These are phyloP conservation scores for Camponotus vicinus DNA, from an alignment of 1,140 invertebrate species.

Conservation along the genomic window DNA sequence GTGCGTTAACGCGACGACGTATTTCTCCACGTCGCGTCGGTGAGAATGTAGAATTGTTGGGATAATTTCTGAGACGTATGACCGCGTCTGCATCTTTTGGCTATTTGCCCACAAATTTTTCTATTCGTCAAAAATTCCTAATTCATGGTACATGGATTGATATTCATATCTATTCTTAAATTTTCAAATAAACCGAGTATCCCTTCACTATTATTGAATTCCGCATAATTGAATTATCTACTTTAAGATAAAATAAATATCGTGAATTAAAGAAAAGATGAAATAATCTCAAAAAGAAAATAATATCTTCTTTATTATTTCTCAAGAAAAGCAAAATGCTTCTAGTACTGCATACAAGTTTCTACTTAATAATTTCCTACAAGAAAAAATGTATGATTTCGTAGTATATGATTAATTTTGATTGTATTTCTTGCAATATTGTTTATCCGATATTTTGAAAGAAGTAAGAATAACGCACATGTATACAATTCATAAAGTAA, in stretches of 20 bases:
- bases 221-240: background rate
- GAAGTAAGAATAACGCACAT: background rate
- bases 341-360: background rate
- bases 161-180: background rate
- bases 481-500: background rate
- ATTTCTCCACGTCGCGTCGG: constrained; percentile 25
- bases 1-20: constrained; percentile 43
- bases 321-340: background rate
- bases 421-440: background rate
- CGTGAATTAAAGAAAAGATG: background rate
- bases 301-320: background rate
- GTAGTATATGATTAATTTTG: background rate
- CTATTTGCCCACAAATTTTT: constrained; percentile 76
- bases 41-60: constrained; percentile 70
- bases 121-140: constrained; percentile 77
- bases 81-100: constrained; percentile 80
- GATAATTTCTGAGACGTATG: constrained; percentile 67
- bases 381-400: background rate
- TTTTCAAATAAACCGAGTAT: constrained; percentile 28
- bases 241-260: background rate
- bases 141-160: constrained; percentile 70
- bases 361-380: background rate
- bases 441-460: background rate
- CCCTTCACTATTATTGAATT: background rate
- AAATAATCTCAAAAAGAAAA: background rate